Percentiles rank a stretch among this genome's conserved stretches.
phyloP scores from a whole-genome alignment of 1,140 invertebrate species.

The Sinella curviseta region DNA sequence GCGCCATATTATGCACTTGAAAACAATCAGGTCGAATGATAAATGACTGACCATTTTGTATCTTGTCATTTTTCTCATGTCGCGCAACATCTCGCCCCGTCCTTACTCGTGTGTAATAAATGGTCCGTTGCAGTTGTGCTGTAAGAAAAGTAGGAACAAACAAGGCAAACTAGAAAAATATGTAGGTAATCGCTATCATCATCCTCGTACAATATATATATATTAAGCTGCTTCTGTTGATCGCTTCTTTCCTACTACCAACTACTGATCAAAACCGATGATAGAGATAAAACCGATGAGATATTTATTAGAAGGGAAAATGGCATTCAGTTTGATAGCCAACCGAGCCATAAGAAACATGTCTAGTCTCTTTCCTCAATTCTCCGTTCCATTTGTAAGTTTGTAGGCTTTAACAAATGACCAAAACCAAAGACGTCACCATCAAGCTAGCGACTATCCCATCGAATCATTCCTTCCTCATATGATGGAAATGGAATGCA shows the following conservation, averaged over 20 bases:
- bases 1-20: neutral
- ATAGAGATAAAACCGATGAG: neutral
- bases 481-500: neutral
- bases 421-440: too few species aligned
- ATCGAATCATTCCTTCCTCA: too few species aligned
- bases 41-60: slow-evolving; percentile 4
- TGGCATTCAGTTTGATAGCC: too few species aligned
- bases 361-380: neutral
- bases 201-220: too few species aligned
- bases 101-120: too few species aligned
- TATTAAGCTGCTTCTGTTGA: too few species aligned
- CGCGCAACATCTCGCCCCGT: too few species aligned
- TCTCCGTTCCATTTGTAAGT: neutral
- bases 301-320: slow-evolving; percentile 16
- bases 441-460: too few species aligned
- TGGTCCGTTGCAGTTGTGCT: neutral
- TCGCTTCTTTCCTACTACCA: too few species aligned
- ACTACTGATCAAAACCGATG: too few species aligned
- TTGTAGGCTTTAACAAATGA: neutral
- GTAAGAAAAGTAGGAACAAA: neutral
- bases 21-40: neutral
- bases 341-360: neutral
- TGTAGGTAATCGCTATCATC: neutral
- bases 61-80: slow-evolving; percentile 8
- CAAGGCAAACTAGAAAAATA: neutral